These are phyloP conservation scores for Ceraclea dissimilis DNA, from an alignment of 2,888 invertebrate genomes.

Conservation along the genomic window DNA sequence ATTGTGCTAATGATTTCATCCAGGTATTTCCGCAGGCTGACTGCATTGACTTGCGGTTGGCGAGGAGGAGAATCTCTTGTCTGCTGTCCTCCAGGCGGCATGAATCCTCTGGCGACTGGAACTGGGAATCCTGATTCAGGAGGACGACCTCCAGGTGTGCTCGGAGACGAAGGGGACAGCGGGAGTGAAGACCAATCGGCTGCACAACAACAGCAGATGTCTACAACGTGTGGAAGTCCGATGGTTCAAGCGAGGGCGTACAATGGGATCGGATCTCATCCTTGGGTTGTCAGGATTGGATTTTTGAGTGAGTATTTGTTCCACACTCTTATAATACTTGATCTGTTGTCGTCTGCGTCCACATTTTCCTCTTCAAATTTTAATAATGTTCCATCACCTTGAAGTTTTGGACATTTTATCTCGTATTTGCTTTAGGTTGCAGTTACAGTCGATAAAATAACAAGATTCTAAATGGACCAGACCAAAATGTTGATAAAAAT, in stretches of 20 bases:
- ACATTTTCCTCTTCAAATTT: too few species aligned
- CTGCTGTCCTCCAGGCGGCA: conserved; percentile 52
- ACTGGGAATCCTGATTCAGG: not conserved
- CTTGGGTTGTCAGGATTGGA: conserved; percentile 69
- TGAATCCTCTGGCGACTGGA: conserved; percentile 29
- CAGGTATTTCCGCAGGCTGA: conserved; percentile 48
- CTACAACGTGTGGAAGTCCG: conserved; percentile 51
- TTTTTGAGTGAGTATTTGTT: conserved; percentile 55
- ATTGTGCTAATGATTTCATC: conserved; percentile 1
- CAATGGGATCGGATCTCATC: conserved; percentile 63
- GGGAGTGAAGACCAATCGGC: conserved; percentile 3
- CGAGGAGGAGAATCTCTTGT: conserved; percentile 50
- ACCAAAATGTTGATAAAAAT: too few species aligned
- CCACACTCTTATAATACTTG: too few species aligned
- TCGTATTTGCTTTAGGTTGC: too few species aligned
- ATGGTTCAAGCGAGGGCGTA: conserved; percentile 59
- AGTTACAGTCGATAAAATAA: too few species aligned
- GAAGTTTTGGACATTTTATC: too few species aligned
- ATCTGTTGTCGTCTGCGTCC: too few species aligned
- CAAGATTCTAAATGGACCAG: too few species aligned
- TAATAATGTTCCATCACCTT: too few species aligned
- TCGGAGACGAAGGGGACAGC: conserved; percentile 17
- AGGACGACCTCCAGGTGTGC: conserved; percentile 9
- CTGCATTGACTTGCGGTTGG: conserved; percentile 53
- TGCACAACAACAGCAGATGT: not conserved